Base-by-base conservation (phyloP, 2,797 vertebrate species). In the Malacoctenus gilli region DNA sequence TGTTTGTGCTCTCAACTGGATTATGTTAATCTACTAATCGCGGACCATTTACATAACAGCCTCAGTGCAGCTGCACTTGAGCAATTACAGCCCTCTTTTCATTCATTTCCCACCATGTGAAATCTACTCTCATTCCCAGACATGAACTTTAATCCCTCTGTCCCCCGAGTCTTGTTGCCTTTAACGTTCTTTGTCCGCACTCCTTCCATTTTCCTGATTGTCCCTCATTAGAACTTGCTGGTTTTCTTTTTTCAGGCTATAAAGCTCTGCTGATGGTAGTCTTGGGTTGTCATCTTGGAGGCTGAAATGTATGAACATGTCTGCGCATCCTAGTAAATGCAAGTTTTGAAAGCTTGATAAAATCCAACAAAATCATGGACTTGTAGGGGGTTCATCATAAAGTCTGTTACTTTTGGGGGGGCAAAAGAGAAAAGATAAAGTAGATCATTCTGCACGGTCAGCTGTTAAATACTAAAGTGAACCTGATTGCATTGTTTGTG, bases 21-120 rank as follows among this genome's bases (percentile, higher is more conserved):
- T 88, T 85, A 32, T 3, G 14, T 31, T 86, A 85, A 89, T 91
- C 85, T 87, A 69, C 78, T 83, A 77, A 90, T 89, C 35, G 31
- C 44, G 69, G 68, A 6, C 35, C 21, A 80, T 87, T 89, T 83
- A 67, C 85, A 89, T 85, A 88, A 86, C 58, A 74, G 72, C 56
- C 65, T 84, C 67, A 80, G 49, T 48, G 69, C 73, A 68, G 64
- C 61, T 69, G 77, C 69, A 80, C 51, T 86, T 80, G 51, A 76
- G 76, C 46, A 85, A 84, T 83, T 79, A 80, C 42, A 53, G 56
- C 21, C 64, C 65, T 48, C 35, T 54, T 78, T 83, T 75, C 50
- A 53, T 68, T 65, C 41, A 50, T 78, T 66, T 42, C 54, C 54
- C 55, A 71, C 64, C 67, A 18, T 66, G 43, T 53, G 40, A 32